Evolutionary conservation across 2,888 invertebrate genomes (phyloP).

Genomic region (Nasonovia ribisnigri): DNA sequence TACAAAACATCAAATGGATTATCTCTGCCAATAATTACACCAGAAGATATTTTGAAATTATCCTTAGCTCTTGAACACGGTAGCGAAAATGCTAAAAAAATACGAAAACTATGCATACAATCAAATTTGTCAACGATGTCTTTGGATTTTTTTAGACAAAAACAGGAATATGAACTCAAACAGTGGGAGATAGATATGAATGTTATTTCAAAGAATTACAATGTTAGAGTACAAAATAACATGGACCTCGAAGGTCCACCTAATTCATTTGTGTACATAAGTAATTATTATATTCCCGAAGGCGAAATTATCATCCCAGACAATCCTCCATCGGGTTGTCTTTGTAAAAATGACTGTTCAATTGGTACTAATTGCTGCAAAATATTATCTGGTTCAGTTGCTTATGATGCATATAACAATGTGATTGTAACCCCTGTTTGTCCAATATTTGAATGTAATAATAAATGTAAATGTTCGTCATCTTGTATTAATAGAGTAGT

Average conservation of each 20-base stretch:
- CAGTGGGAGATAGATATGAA: conserved; percentile 86
- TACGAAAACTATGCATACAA: background rate
- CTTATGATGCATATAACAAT: conserved; percentile 78
- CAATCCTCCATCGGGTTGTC: conserved; percentile 81
- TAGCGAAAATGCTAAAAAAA: background rate
- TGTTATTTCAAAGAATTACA: conserved; percentile 75
- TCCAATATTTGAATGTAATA: conserved; percentile 95
- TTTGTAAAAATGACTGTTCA: conserved; percentile 74
- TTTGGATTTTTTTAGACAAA: conserved; percentile 70
- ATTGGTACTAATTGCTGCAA: conserved; percentile 77
- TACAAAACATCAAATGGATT: conserved; percentile 16
- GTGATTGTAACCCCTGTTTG: conserved; percentile 81
- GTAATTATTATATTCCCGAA: conserved; percentile 81
- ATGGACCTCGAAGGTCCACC: conserved; percentile 88
- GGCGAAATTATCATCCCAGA: conserved; percentile 80
- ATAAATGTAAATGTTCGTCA: conserved; percentile 83
- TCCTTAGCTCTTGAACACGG: background rate
- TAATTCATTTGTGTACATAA: conserved; percentile 84
- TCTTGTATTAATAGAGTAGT: conserved; percentile 88
- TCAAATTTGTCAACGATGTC: background rate
- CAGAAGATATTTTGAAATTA: background rate
- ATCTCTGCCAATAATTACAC: background rate
- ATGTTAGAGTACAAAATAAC: conserved; percentile 83
- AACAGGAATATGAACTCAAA: conserved; percentile 76
- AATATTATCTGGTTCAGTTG: conserved; percentile 73